Evolutionary conservation across 2,888 invertebrate genomes (phyloP).

Genomic region (Agriopis marginaria): DNA sequence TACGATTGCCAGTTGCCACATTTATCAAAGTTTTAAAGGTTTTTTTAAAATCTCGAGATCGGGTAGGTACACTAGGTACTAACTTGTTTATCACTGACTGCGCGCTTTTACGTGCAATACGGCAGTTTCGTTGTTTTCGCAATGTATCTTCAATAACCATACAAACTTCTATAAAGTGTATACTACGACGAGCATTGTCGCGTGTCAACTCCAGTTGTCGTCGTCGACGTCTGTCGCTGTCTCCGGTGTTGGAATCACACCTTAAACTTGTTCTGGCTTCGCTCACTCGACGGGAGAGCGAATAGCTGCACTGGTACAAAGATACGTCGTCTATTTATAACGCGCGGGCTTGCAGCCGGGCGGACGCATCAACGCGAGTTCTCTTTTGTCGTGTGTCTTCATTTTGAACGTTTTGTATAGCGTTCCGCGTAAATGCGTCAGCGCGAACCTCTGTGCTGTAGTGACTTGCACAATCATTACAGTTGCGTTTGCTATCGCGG

Average conservation of each 20-base stretch:
- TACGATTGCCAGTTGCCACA: too few species aligned
- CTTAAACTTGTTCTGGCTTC: constrained; percentile 65
- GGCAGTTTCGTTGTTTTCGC: too few species aligned
- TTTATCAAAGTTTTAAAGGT: too few species aligned
- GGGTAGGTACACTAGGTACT: too few species aligned
- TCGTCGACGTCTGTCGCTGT: not conserved
- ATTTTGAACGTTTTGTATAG: constrained; percentile 66
- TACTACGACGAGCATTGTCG: not conserved
- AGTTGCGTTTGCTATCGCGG: constrained; percentile 16
- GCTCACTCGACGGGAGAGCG: constrained; percentile 80
- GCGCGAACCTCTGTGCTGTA: constrained; percentile 31
- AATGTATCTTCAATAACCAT: not conserved
- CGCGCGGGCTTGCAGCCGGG: constrained; percentile 72
- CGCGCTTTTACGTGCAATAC: too few species aligned
- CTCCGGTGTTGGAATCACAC: constrained; percentile 3
- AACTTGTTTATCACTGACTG: too few species aligned
- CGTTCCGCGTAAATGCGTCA: constrained; percentile 49
- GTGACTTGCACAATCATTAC: constrained; percentile 46
- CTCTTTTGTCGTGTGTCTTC: constrained; percentile 68
- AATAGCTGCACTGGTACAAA: constrained; percentile 69
- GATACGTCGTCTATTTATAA: constrained; percentile 83
- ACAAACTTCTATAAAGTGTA: not conserved
- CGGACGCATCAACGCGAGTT: constrained; percentile 67
- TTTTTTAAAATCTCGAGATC: too few species aligned
- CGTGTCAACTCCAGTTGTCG: not conserved